Percentiles rank a stretch among this genome's conserved stretches.
These are phyloP conservation scores for Drosophila helvetica DNA, from an alignment of 2,888 invertebrate species.

Conservation along the genomic window DNA sequence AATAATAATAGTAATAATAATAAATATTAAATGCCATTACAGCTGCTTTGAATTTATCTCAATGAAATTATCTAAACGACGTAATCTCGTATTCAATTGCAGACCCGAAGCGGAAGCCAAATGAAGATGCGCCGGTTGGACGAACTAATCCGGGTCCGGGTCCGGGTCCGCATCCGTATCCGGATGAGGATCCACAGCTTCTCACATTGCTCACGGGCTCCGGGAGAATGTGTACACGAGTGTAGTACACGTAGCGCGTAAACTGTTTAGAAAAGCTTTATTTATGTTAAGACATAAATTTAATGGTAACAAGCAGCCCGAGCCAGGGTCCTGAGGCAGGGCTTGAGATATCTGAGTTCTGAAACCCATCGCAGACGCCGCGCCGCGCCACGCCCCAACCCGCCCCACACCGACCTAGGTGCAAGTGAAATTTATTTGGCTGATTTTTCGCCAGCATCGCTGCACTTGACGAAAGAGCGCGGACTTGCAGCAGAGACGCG, in stretches of 20 bases:
- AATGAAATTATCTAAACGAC: slow-evolving; percentile 69
- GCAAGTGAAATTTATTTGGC: slow-evolving; percentile 72
- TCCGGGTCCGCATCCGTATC: too few relatives aligned
- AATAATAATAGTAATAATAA: slow-evolving; percentile 65
- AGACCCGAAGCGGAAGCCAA: slow-evolving; percentile 35
- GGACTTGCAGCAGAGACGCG: slow-evolving; percentile 52
- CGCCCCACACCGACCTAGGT: slow-evolving; percentile 42
- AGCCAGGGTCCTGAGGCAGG: neutral
- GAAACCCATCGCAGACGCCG: slow-evolving; percentile 38
- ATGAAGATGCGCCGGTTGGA: slow-evolving; percentile 53
- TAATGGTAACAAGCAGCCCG: slow-evolving; percentile 71
- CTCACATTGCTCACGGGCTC: too few relatives aligned
- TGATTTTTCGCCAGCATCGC: slow-evolving; percentile 64
- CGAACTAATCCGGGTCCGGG: slow-evolving; percentile 49
- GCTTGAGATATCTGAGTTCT: neutral
- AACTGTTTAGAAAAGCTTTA: slow-evolving; percentile 80
- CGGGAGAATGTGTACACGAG: slow-evolving; percentile 14
- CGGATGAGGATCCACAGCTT: neutral
- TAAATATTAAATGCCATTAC: slow-evolving; percentile 76
- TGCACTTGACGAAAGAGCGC: slow-evolving; percentile 44
- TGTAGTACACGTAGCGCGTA: slow-evolving; percentile 21
- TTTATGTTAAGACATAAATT: slow-evolving; percentile 79
- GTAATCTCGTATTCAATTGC: slow-evolving; percentile 72
- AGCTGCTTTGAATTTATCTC: slow-evolving; percentile 61
- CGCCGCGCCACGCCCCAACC: slow-evolving; percentile 39